phyloP scores from a whole-genome alignment of 1,140 invertebrate genomes.

The Eurosta solidaginis region DNA sequence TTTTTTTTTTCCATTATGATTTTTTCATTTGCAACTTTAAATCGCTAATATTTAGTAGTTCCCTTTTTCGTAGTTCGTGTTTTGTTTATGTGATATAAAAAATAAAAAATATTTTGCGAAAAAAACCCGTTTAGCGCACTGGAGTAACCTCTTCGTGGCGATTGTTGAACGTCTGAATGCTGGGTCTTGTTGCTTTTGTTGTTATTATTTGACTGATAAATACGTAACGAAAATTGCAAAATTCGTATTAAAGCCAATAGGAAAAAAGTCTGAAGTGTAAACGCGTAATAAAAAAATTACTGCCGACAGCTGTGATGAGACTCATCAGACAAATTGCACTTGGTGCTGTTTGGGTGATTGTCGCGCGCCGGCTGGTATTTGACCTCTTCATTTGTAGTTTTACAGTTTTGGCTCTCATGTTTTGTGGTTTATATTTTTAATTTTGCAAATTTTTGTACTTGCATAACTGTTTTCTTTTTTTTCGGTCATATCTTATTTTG shows the following conservation, averaged over 20 bases:
- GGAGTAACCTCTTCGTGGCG: not conserved
- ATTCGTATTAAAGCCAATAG: not conserved
- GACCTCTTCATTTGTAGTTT: not conserved
- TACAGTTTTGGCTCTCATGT: not conserved
- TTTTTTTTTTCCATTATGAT: not conserved
- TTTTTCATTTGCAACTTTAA: not conserved
- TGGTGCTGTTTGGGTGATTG: not conserved
- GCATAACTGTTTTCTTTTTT: too few relatives aligned
- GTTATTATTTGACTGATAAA: too few relatives aligned
- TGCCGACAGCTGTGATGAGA: conserved; percentile 2
- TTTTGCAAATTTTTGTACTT: not conserved
- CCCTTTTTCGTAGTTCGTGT: not conserved
- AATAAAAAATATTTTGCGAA: not conserved
- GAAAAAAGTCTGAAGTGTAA: not conserved
- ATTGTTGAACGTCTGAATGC: not conserved
- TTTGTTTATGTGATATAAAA: not conserved
- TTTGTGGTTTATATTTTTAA: not conserved
- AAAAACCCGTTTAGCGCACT: conserved; percentile 10
- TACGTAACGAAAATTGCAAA: conserved; percentile 24
- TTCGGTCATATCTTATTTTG: too few relatives aligned
- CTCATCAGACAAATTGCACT: conserved; percentile 10
- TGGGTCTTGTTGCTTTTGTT: not conserved
- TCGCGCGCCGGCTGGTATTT: conserved; percentile 11
- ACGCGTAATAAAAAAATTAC: conserved; percentile 10
- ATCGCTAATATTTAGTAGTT: not conserved